Evolutionary conservation across 2,888 invertebrate genomes (phyloP), one percentile per base, ranked within the genome.

Genomic region (Synergus umbraculus): DNA sequence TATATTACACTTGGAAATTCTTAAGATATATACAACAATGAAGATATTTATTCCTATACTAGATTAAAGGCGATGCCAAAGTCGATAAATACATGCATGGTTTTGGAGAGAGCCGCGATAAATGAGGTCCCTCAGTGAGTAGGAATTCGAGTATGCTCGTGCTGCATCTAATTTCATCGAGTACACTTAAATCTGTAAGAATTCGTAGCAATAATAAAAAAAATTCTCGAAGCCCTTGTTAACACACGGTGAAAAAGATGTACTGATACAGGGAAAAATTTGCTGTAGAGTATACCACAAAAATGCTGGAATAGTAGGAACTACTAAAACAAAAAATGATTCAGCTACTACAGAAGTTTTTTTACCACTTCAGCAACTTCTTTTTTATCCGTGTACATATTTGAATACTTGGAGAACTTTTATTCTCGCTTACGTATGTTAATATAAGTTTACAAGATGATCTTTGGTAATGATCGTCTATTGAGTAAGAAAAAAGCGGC

Each of bases 181-280:
- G 10, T 60, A 22, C 22, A 22, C 22, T 29, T 60, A 69, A 69
- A 69, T 44, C 9, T 43, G 46, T 69, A 69, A 46, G 15, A 18
- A 69, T 69, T 69, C 4, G 46, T 69, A 22, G n/a, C 13, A 69
- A 69, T 69, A 69, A 69, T 69, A n/a, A 22, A 69, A 69, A 37
- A 46, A 69, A 22, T 13, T n/a, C 46, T n/a, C 13, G 4, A 66
- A 66, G 43, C 66, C 43, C 66, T 22, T 46, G 13, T 29, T 29
- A 60, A 22, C 60, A 60, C 60, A 60, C 22, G 13, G 60, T 29
- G 22, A 60, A 60, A 60, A 12, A 12, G 10, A 13, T 29, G 2
- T 60, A 29, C 22, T 18, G 60, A 60, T 22, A 22, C 18, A 60
- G 22, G 60, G 60, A 12, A 22, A 22, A 60, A 22, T 29, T 22